Evolutionary conservation across 1,140 invertebrate species (phyloP).

Genomic region (Caenorhabditis briggsae): DNA sequence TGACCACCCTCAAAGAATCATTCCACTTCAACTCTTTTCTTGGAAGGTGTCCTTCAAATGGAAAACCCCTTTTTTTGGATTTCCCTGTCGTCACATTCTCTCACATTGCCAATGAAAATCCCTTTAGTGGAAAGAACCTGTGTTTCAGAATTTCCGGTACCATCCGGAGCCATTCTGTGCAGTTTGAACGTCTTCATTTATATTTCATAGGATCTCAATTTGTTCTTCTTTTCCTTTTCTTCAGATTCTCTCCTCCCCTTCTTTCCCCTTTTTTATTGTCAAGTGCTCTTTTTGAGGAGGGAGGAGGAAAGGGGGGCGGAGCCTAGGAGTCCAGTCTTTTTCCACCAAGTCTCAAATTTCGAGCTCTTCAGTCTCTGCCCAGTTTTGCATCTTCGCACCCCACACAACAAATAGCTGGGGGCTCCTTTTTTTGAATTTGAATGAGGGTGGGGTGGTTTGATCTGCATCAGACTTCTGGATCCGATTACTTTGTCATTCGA

Average conservation of each 20-base stretch:
- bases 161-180: not conserved
- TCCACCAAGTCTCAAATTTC: slow-evolving; percentile 32
- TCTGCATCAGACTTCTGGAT: slow-evolving; percentile 20
- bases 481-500: slow-evolving; percentile 47
- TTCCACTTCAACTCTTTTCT: not conserved
- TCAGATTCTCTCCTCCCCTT: not conserved
- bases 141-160: not conserved
- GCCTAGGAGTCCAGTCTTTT: slow-evolving; percentile 20
- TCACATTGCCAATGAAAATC: slow-evolving; percentile 12
- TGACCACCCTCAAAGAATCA: no score
- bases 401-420: slow-evolving; percentile 1
- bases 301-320: slow-evolving; percentile 1
- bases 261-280: slow-evolving; percentile 2
- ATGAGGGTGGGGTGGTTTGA: not conserved
- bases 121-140: not conserved
- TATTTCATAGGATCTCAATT: not conserved
- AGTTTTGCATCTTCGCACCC: slow-evolving; percentile 17
- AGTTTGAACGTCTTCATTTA: not conserved
- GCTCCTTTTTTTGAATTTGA: not conserved
- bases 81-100: not conserved
- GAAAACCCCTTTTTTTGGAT: no score
- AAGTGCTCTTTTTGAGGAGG: slow-evolving; percentile 12
- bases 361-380: slow-evolving; percentile 30
- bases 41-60: not conserved
- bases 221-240: not conserved